A percentile compares a stretch with the other conserved stretches of the same genome.
These are phyloP conservation scores for Clarias gariepinus DNA, from an alignment of 2,113 vertebrate genomes.

Conservation along the genomic window DNA sequence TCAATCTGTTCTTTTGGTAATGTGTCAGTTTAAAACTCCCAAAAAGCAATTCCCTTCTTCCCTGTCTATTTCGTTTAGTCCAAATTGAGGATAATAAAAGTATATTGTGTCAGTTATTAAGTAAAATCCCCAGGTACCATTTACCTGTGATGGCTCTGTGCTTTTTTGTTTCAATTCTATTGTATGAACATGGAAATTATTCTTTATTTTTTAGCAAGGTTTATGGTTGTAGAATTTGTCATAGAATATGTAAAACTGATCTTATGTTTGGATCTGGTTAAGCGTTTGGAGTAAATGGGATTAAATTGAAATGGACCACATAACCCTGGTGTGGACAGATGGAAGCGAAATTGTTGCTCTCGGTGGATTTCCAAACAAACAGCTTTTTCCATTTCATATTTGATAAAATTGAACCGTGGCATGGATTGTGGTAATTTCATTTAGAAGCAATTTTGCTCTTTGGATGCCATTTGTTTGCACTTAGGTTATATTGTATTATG, in stretches of 20 bases:
- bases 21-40: background rate
- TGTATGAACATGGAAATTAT: constrained; percentile 27
- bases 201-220: constrained; percentile 14
- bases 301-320: constrained; percentile 21
- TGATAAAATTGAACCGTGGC: constrained; percentile 3
- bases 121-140: constrained; percentile 44
- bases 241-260: background rate
- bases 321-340: constrained; percentile 8
- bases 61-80: constrained; percentile 23
- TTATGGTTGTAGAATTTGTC: constrained; percentile 9
- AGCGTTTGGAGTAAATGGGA: constrained; percentile 27
- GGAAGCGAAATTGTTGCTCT: background rate
- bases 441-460: background rate
- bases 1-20: constrained; percentile 15
- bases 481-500: background rate
- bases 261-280: constrained; percentile 26
- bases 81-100: constrained; percentile 50
- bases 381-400: constrained; percentile 4
- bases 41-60: constrained; percentile 25
- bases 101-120: constrained; percentile 41
- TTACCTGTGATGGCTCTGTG: constrained; percentile 27
- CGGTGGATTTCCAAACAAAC: background rate
- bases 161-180: constrained; percentile 44
- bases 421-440: background rate
- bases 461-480: background rate